Evolutionary conservation across 2,888 invertebrate species (phyloP), one percentile per base, ranked within the genome.

Genomic region (Salpingus planirostris): DNA sequence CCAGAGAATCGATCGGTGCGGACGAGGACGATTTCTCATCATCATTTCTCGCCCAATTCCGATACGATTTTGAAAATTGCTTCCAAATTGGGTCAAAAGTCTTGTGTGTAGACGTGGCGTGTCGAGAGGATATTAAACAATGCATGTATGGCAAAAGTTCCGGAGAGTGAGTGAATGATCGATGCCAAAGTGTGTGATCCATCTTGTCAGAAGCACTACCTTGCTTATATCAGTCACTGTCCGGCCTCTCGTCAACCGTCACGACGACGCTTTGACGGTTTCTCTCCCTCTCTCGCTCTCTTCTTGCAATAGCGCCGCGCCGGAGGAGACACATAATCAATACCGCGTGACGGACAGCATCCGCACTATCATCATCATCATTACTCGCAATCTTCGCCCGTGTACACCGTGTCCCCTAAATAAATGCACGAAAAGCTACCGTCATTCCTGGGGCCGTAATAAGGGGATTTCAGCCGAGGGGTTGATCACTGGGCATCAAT

Each of bases 141-240:
- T 37, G 34, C 38, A 34, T 38, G 31, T 31, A 38, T 34, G 25
- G 34, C 38, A 29, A n/a, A n/a, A n/a, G n/a, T n/a, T n/a, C n/a
- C n/a, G n/a, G n/a, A n/a, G n/a, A n/a, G n/a, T n/a, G n/a, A 35
- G 31, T 35, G 38, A 35, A 35, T 39, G 39, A 39, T 39, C 32
- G 35, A 39, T 29, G 32, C 34, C 35, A 27, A 32, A 35, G 26
- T 29, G 24, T 25, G 32, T 26, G 35, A 50, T 50, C 49, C 49
- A 44, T 50, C 50, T 50, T 50, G 50, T 49, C 50, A 50, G 39
- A 45, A 45, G 46, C 50, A 50, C 49, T 50, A 48, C 49, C 54
- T 51, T 49, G 43, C 47, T 45, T 49, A 40, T 47, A 49, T 49
- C 51, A 46, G 47, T 46, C 54, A 54, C 44, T 46, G 49, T 48